Evolutionary conservation across 2,797 vertebrate species (phyloP), one percentile per base, ranked within the genome.

Genomic region (Phrynocephalus vlangalii): DNA sequence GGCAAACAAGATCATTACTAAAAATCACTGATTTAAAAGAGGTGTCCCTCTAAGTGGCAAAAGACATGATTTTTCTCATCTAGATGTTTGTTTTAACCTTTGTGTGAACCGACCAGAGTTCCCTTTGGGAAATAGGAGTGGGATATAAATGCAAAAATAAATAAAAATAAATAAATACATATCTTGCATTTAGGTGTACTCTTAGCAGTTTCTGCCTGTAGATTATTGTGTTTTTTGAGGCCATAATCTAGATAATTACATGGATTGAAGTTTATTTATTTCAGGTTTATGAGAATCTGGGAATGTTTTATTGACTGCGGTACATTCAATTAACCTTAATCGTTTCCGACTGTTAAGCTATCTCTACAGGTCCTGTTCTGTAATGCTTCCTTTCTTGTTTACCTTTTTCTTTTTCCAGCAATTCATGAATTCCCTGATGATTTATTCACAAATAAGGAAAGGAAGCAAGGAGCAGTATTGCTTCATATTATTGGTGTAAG

Each of bases 351-450:
- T 72, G 11, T 71, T 93, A 78, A 52, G 90, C 0, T 86, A 11
- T 88, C 86, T 88, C 72, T 76, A 66, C 24, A 88, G 52, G 50
- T 76, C 72, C 56, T 80, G 81, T 26, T 72, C 50, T 91, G 1
- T 87, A 13, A 88, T 16, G 9, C 83, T 4, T 11, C 1, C 0
- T 33, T 88, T 22, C 85, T 77, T 38, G 33, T 85, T 77, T 26
- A 30, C 30, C 48, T 75, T 89, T 85, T 89, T 96, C 96, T 93
- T 94, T 93, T 97, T 96, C 91, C 97, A 99, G 99, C 98, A 0
- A 97, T 99, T 95, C 97, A 97, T 30, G 98, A 99, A 95, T 99
- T 99, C 96, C 99, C 99, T 11, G 84, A 97, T 8, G 99, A 99
- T 96, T 1, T 98, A 92, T 99, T 99, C 96, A 97, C 97, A 95